phyloP scores from a whole-genome alignment of 92 coral and sea anemone genomes.

The Porites evermanni region DNA sequence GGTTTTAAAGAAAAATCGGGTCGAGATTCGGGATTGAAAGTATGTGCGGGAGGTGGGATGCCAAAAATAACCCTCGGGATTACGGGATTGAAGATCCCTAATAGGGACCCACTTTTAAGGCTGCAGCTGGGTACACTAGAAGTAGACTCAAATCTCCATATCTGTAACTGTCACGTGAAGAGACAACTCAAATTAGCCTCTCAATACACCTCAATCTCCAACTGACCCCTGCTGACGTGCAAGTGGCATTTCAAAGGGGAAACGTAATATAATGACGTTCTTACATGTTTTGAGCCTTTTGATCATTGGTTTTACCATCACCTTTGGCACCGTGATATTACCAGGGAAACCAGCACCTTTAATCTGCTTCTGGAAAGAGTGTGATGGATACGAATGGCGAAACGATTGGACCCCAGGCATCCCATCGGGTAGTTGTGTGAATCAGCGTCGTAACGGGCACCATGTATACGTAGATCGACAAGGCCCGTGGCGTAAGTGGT shows the following conservation, averaged over 20 bases:
- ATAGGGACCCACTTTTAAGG: too few species aligned
- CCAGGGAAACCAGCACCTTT: not conserved
- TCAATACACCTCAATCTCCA: not conserved
- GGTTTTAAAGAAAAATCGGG: too few species aligned
- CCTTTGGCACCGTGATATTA: not conserved
- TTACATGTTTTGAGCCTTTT: not conserved
- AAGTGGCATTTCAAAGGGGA: not conserved
- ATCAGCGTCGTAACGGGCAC: slow-evolving; percentile 65
- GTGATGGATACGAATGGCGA: slow-evolving; percentile 64
- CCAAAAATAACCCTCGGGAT: too few species aligned
- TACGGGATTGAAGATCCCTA: too few species aligned
- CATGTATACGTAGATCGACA: slow-evolving; percentile 58
- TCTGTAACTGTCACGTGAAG: not conserved
- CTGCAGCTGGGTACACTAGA: not conserved
- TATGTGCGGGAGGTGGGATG: too few species aligned
- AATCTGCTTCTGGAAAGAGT: not conserved
- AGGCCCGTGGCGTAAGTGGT: slow-evolving; percentile 56
- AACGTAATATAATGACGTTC: not conserved
- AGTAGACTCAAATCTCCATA: not conserved
- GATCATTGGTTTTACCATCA: not conserved
- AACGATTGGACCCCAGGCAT: slow-evolving; percentile 75
- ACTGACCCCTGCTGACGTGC: not conserved
- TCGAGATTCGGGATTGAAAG: too few species aligned
- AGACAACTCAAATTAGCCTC: not conserved
- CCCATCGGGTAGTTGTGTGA: slow-evolving; percentile 60